Percentiles rank a stretch among this genome's conserved stretches.
These are phyloP conservation scores for Corvus cornix DNA, from an alignment of 2,113 vertebrate species.

Conservation along the genomic window DNA sequence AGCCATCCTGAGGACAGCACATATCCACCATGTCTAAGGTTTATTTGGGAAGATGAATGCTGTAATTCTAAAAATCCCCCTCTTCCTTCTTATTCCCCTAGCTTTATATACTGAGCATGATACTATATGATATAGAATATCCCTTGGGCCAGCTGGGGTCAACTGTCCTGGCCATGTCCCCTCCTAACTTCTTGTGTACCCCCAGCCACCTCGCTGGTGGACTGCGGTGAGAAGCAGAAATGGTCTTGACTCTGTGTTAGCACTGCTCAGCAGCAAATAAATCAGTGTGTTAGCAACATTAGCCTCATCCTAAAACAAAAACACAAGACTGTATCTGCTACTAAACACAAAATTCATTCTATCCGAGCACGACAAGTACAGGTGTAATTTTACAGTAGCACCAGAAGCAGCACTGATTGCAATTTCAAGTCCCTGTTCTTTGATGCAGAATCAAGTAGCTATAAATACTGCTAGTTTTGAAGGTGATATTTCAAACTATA, in stretches of 20 bases:
- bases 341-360: background rate
- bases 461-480: background rate
- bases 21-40: background rate
- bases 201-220: fast-evolving
- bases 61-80: background rate
- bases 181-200: background rate
- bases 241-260: background rate
- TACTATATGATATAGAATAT: background rate
- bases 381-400: background rate
- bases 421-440: background rate
- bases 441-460: background rate
- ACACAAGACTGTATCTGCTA: background rate
- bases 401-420: background rate
- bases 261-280: background rate
- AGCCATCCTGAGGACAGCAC: background rate
- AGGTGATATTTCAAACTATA: background rate
- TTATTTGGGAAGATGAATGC: background rate
- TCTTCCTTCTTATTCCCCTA: background rate
- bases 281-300: background rate
- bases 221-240: background rate
- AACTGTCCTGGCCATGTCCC: background rate
- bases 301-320: background rate
- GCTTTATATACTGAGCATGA: background rate
- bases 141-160: background rate
- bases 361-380: background rate